These are phyloP conservation scores for Lymantria dispar DNA, from an alignment of 2,888 invertebrate species.

Conservation along the genomic window DNA sequence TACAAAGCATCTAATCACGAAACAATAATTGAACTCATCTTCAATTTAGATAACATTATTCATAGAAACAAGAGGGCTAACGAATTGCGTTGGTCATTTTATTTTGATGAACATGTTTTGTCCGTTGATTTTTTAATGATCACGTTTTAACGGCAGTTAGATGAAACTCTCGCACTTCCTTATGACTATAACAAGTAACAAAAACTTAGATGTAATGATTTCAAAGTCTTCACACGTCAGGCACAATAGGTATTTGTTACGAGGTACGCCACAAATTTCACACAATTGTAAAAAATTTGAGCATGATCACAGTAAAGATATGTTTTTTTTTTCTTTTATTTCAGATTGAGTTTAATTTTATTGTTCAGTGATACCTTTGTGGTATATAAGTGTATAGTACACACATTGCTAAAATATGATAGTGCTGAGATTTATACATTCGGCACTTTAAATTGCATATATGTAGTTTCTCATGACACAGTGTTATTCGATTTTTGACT, in stretches of 20 bases:
- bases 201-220: constrained; percentile 36
- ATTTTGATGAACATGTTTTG: constrained; percentile 11
- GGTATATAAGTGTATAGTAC: neutral
- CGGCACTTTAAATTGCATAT: too few species aligned
- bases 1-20: constrained; percentile 53
- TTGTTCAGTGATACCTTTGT: constrained; percentile 9
- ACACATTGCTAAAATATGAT: too few species aligned
- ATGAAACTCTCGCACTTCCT: constrained; percentile 29
- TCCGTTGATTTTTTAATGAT: constrained; percentile 19
- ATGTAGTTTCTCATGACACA: too few species aligned
- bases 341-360: constrained; percentile 11
- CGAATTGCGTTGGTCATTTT: neutral
- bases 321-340: constrained; percentile 13
- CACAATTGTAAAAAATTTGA: constrained; percentile 45
- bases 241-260: constrained; percentile 40
- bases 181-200: constrained; percentile 27
- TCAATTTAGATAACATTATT: constrained; percentile 43
- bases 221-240: constrained; percentile 41
- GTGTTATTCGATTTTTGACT: too few species aligned
- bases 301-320: constrained; percentile 27
- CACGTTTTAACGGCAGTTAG: neutral
- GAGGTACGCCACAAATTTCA: constrained; percentile 37
- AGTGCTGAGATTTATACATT: too few species aligned
- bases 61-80: constrained; percentile 19
- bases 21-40: constrained; percentile 48